Conservation (phyloP, 1,140 invertebrate genomes). For the Leptopilina boulardi region DNA sequence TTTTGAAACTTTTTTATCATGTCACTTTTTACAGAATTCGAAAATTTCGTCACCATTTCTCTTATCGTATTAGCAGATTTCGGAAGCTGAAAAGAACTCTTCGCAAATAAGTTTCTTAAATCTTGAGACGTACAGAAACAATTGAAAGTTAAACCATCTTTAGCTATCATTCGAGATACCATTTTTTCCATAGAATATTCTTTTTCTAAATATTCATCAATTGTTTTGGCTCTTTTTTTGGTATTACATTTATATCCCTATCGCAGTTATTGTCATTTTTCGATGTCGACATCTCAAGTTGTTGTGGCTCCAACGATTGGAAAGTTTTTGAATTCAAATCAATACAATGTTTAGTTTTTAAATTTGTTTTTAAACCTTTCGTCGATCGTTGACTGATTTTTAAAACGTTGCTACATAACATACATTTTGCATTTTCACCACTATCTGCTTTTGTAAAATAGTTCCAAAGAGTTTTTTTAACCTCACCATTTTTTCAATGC, state of each 20-base stretch:
- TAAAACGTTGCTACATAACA: no score
- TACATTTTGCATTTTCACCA: no score
- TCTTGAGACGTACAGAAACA: slow-evolving; percentile 43
- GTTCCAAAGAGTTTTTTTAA: no score
- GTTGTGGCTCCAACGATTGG: slow-evolving; percentile 40
- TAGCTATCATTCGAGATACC: slow-evolving; percentile 52
- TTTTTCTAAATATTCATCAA: slow-evolving; percentile 49
- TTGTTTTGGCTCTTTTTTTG: slow-evolving; percentile 47
- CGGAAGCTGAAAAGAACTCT: slow-evolving; percentile 47
- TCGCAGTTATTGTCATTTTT: not conserved
- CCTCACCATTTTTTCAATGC: no score
- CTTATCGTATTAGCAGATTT: slow-evolving; percentile 51
- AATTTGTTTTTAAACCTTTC: no score
- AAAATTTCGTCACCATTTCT: slow-evolving; percentile 47
- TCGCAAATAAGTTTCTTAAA: slow-evolving; percentile 50
- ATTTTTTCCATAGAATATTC: slow-evolving; percentile 52
- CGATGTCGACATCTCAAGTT: slow-evolving; percentile 33
- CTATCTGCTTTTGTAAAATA: no score
- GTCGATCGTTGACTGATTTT: no score
- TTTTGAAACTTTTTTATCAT: slow-evolving; percentile 40
- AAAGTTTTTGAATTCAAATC: slow-evolving; percentile 36
- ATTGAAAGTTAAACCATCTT: slow-evolving; percentile 51
- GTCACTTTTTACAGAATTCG: slow-evolving; percentile 43
- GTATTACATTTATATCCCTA: slow-evolving; percentile 21
- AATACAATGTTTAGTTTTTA: no score